Evolutionary conservation across 2,797 vertebrate species (phyloP), one percentile per base, ranked within the genome.

Genomic region (Bovichtus diacanthus): DNA sequence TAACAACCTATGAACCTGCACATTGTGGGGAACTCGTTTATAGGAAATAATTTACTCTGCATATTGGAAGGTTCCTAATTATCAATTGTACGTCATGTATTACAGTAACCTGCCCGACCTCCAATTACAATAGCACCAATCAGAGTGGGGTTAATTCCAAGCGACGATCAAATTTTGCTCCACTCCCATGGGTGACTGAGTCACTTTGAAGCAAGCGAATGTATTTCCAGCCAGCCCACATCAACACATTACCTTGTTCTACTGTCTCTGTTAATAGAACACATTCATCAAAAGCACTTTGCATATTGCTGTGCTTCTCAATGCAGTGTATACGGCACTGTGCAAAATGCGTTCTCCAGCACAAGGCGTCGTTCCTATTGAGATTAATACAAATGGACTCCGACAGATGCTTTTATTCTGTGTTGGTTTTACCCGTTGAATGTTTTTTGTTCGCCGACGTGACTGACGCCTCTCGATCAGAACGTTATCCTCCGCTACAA

Each of bases 21-120:
- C 79, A 78, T 85, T 82, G 81, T 85, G n/a, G 76, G 69, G 70
- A 68, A 76, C 78, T 76, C 59, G 29, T 87, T 89, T 41, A 51
- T 71, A 61, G 61, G 79, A 86, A 90, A 91, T 91, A 80, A 92
- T 93, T 91, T 80, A 87, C 82, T 82, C 59, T 21, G 63, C 69
- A 80, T 81, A 91, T 80, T 47, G 85, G 80, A 86, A 82, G 63
- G 56, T 72, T 86, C 71, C 80, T 91, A 91, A 91, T 94, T 92
- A 93, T 94, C 90, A 89, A 90, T 92, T 90, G 89, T 84, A 21
- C 63, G 36, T 81, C 87, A 76, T 92, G 90, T 93, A 91, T 87
- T 72, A 88, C 87, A 84, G 86, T 84, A 65, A 90, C 90, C 88
- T 21, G 36, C 38, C 70, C 76, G 89, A 90, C 88, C 91, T 90